Evolutionary conservation across 2,797 vertebrate species (phyloP).

Genomic region (Acanthurus tractus): DNA sequence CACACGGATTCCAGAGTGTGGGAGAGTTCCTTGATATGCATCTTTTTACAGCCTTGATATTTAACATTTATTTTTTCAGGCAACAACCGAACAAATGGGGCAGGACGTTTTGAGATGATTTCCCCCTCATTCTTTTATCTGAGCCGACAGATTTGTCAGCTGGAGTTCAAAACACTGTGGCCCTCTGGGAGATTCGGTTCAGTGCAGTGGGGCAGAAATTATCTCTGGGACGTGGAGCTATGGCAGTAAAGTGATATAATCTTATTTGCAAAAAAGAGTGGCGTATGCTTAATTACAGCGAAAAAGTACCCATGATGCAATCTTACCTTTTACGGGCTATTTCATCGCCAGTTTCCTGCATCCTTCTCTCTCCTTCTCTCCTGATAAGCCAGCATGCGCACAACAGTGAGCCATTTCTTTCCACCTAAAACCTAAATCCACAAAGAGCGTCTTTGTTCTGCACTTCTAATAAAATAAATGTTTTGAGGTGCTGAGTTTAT

Average conservation of each 20-base stretch:
- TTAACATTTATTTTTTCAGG: slow-evolving; percentile 84
- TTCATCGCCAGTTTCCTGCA: slow-evolving; percentile 78
- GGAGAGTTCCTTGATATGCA: slow-evolving; percentile 84
- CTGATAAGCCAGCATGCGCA: slow-evolving; percentile 57
- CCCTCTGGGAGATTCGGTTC: slow-evolving; percentile 78
- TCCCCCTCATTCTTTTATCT: slow-evolving; percentile 79
- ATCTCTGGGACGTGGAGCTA: slow-evolving; percentile 71
- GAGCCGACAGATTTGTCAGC: slow-evolving; percentile 76
- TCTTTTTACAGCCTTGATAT: slow-evolving; percentile 75
- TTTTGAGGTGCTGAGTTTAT: slow-evolving; percentile 16
- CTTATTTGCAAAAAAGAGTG: slow-evolving; percentile 72
- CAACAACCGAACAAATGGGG: slow-evolving; percentile 81
- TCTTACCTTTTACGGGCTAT: slow-evolving; percentile 82
- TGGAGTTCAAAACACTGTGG: slow-evolving; percentile 77
- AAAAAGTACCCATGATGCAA: slow-evolving; percentile 85
- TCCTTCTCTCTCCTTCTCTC: slow-evolving; percentile 17
- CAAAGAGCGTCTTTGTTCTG: slow-evolving; percentile 53
- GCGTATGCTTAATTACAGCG: slow-evolving; percentile 80
- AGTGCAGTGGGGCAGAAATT: slow-evolving; percentile 72
- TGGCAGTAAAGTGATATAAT: slow-evolving; percentile 80
- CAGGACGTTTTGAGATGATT: slow-evolving; percentile 81
- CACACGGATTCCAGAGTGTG: slow-evolving; percentile 69
- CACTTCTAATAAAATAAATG: slow-evolving; percentile 35
- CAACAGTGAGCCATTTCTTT: slow-evolving; percentile 7
- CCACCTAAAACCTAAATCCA: slow-evolving; percentile 31